Conservation (phyloP, 2,797 vertebrate genomes). For the Varecia variegata region DNA sequence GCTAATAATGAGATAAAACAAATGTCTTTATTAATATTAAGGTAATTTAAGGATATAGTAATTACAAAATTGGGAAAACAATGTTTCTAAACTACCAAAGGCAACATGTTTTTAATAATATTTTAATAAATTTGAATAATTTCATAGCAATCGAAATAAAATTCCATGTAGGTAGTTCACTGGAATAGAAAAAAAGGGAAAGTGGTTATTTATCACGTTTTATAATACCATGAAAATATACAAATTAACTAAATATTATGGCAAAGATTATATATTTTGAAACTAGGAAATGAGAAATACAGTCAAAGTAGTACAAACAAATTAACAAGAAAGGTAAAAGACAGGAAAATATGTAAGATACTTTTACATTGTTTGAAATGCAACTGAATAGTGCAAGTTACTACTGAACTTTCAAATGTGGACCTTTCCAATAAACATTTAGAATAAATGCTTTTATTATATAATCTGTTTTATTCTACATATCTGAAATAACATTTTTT, state of each 20-base stretch:
- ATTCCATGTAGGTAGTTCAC: not conserved
- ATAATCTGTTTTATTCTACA: not conserved
- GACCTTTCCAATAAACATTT: not conserved
- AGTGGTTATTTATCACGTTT: not conserved
- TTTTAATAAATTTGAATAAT: not conserved
- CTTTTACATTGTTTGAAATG: not conserved
- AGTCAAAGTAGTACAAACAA: not conserved
- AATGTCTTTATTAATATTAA: not conserved
- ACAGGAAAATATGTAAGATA: not conserved
- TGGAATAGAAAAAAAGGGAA: not conserved
- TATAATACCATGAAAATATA: not conserved
- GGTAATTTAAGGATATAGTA: not conserved
- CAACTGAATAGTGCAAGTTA: not conserved
- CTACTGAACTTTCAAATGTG: not conserved
- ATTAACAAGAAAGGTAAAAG: not conserved
- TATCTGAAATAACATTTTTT: not conserved
- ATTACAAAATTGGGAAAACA: not conserved
- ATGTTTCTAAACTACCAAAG: not conserved
- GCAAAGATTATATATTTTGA: not conserved
- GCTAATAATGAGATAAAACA: slow-evolving; percentile 29
- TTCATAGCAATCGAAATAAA: slow-evolving; percentile 3
- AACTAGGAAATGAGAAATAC: slow-evolving; percentile 12
- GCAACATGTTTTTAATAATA: not conserved
- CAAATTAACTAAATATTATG: not conserved
- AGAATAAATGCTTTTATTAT: not conserved